Percentiles rank a stretch among this genome's conserved stretches.
These are phyloP conservation scores for Ptilodon capucinus DNA, from an alignment of 2,888 invertebrate genomes.

Conservation along the genomic window DNA sequence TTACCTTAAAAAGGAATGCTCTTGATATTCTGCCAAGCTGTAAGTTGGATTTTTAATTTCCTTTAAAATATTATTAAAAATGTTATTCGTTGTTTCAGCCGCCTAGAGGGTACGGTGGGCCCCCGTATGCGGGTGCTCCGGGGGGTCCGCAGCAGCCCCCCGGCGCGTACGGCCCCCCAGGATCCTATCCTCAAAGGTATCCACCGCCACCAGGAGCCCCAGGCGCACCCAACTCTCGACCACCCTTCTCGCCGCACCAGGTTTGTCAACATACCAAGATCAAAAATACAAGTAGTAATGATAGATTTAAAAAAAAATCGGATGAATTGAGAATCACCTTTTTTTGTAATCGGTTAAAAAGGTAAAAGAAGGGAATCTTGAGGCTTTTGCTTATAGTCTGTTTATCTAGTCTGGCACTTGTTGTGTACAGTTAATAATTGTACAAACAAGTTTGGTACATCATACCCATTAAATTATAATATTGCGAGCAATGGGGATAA, in stretches of 20 bases:
- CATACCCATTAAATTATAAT: too few relatives aligned
- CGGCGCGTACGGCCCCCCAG: constrained; percentile 80
- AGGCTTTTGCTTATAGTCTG: too few relatives aligned
- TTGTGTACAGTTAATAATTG: too few relatives aligned
- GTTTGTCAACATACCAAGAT: constrained; percentile 40
- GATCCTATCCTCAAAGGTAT: constrained; percentile 82
- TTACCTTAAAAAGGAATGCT: too few relatives aligned
- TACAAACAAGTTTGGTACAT: too few relatives aligned
- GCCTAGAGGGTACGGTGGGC: constrained; percentile 75
- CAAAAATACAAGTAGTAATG: not conserved
- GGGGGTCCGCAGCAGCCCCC: constrained; percentile 76
- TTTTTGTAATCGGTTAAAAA: too few relatives aligned
- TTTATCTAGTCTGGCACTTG: too few relatives aligned
- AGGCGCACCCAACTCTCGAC: constrained; percentile 72
- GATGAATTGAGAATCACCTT: too few relatives aligned
- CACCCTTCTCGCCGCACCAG: constrained; percentile 78
- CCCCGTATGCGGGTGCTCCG: constrained; percentile 76
- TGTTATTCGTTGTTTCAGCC: constrained; percentile 57
- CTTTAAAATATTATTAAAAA: not conserved
- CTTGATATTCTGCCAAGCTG: too few relatives aligned
- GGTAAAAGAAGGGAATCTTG: too few relatives aligned
- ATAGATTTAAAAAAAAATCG: too few relatives aligned
- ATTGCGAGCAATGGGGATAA: too few relatives aligned
- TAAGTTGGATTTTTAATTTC: not conserved
- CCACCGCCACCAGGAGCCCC: constrained; percentile 73